Evolutionary conservation across 2,888 invertebrate genomes (phyloP), one percentile per base, ranked within the genome.

Genomic region (Dryadula phaetusa): DNA sequence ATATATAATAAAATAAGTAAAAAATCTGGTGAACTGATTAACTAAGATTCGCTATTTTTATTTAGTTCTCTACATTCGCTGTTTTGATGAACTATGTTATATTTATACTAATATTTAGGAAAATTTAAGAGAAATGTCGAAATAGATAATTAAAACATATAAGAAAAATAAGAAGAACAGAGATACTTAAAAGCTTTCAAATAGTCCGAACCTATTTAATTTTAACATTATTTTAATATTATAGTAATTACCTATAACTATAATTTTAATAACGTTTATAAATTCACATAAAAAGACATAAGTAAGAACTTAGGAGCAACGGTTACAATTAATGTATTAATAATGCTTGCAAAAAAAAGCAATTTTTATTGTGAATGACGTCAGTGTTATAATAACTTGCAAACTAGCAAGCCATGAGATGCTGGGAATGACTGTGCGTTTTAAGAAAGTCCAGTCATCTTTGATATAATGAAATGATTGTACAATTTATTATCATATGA

Each of bases 351-450:
- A n/a, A n/a, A n/a, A 56, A 56, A 22, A 10, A 25, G 16, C 56
- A 40, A 37, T n/a, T 37, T 22, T 40, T 56, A 56, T 56, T 14
- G 25, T 25, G 5, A 40, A 56, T 56, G 56, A 25, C 56, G 56
- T 56, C 52, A 52, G 8, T 32, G 3, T 44, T 8, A 18, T 25
- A 12, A 54, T 20, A 34, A 37, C 3, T 20, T 25, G 22, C 56
- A 10, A n/a, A 40, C 16, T 8, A 52, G 10, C 22, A 0, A 40
- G 10, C 40, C 10, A 40, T 7, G 56, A 56, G 56, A 40, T 5
- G 56, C 22, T 37, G 37, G 22, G 40, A 40, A 56, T 56, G 56
- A 56, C 37, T 56, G 22, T 22, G 56, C 56, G n/a, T 22, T 56
- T 56, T 56, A 18, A 22, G 25, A 22, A 8, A 20, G 2, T 37